Evolutionary conservation across 2,888 invertebrate genomes (phyloP), one percentile per base, ranked within the genome.

Genomic region (Alviniconcha strummeri): DNA sequence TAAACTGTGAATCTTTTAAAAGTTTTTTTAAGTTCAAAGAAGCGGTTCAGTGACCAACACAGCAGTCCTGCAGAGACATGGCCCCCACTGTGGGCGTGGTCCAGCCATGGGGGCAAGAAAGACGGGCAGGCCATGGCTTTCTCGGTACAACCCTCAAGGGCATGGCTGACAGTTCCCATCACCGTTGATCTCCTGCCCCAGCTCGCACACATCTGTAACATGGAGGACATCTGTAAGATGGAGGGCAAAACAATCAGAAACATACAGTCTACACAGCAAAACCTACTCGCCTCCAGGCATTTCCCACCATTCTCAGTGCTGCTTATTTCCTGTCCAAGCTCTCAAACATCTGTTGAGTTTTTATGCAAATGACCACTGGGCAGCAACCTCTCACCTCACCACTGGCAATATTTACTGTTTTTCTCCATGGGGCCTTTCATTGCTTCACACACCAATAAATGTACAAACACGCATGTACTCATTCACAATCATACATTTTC

Each of bases 111-210:
- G 98, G 98, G 93, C 99, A 99, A 86, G 96, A 96, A 79, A 96
- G 95, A 93, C 99, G 3, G 97, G 97, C 95, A 98, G 98, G 75
- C 98, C 96, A 86, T 97, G 97, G 90, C 96, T 96, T 91, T 98
- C 98, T 94, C 99, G n/a, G 94, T 98, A 99, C 92, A 96, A 98
- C 19, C 99, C 99, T 90, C 96, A 95, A 1, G 97, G 96, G 93
- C 99, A 99, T 92, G 97, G 96, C 0, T 97, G 97, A 93, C 99
- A 99, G 84, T 77, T 80, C 6, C 96, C 95, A 90, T 84, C 84
- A 3, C 88, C 85, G 5, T 87, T 87, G 67, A 91, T 80, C 80
- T 90, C 90, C 72, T 89, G 83, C 6, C 91, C 92, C 9, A 85
- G 78, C 15, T 76, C 83, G 86, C 92, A 92, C 4, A 85, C 81